Percentiles rank a stretch among this genome's conserved stretches.
phyloP scores from a whole-genome alignment of 2,797 vertebrate genomes.

The Atherinosoma microstoma region DNA sequence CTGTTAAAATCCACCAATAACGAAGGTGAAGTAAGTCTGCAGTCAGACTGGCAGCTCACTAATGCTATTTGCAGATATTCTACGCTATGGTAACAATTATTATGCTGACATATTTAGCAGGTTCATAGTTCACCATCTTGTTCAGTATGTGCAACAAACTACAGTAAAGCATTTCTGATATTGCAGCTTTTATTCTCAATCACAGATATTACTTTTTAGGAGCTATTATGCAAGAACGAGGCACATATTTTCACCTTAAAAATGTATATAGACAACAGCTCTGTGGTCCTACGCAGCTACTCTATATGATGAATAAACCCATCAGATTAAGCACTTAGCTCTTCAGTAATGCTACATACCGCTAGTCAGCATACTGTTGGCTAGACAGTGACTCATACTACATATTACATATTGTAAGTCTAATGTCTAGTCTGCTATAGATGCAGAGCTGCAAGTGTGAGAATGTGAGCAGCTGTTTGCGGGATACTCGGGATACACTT shows the following conservation, averaged over 20 bases:
- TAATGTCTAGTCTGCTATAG: neutral
- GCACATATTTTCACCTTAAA: neutral
- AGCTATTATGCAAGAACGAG: neutral
- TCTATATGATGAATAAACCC: constrained; percentile 36
- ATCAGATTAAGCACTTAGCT: constrained; percentile 55
- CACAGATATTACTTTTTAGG: neutral
- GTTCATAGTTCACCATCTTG: neutral
- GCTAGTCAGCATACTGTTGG: constrained; percentile 40
- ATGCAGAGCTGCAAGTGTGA: constrained; percentile 5
- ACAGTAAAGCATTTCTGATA: neutral
- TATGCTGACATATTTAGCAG: neutral
- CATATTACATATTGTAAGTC: constrained; percentile 8
- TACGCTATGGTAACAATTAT: neutral
- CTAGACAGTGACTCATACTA: constrained; percentile 60
- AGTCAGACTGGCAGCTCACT: too few species aligned
- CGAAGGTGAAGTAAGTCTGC: neutral
- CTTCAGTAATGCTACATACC: constrained; percentile 29
- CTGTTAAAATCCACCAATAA: neutral
- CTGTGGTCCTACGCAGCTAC: neutral
- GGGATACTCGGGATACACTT: constrained; percentile 4
- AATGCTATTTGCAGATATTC: neutral
- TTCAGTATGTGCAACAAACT: neutral
- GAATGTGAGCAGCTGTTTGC: constrained; percentile 31
- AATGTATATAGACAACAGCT: neutral
- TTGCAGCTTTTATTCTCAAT: neutral